Base-by-base conservation (phyloP, 2,113 vertebrate species). In the Phyllostomus discolor region DNA sequence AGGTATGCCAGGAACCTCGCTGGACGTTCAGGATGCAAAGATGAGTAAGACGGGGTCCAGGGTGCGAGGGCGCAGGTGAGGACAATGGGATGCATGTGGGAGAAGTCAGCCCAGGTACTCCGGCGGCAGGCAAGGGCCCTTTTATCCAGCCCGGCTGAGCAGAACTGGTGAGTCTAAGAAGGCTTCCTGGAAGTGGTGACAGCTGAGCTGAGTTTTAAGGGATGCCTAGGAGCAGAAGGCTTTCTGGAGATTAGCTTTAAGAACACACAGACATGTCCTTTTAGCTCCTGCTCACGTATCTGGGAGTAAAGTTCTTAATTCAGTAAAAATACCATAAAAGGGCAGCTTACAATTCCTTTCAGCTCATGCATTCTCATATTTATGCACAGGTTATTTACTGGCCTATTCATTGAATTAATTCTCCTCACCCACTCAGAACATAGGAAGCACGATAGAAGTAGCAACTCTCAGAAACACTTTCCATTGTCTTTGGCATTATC, bases 1-100 rank as follows among this genome's bases (percentile, higher is more conserved):
- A 91, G 73, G 95, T 85, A 70, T 1, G 24, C 46, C 62, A 91
- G 73, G 54, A 86, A 89, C 80, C 59, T 2, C 7, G 19, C 15
- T n/a, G 73, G 86, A 67, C 17, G 59, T 38, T 46, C n/a, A 90
- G 52, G 59, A 83, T 66, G 38, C 59, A 88, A 66, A 90, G 79
- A 92, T 43, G 70, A 80, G 17, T 31, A 64, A 62, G 43, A 43
- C 26, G 72, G 31, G 52, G 57, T 7, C 66, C 48, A n/a, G 31
- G 76, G 10, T 7, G 15, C 0, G 4, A 57, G 15, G 20, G 80
- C 6, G 1, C 33, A 41, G 35, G n/a, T 50, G 59, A 43, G 43
- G 22, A 48, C 1, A 59, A 11, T 24, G 35, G 14, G 19, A 3
- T 33, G 24, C 20, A 4, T 0, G 11, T 24, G 2, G 17, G 4